Evolutionary conservation across 2,113 vertebrate species (phyloP), one percentile per base, ranked within the genome.

Genomic region (Dromas ardeola): DNA sequence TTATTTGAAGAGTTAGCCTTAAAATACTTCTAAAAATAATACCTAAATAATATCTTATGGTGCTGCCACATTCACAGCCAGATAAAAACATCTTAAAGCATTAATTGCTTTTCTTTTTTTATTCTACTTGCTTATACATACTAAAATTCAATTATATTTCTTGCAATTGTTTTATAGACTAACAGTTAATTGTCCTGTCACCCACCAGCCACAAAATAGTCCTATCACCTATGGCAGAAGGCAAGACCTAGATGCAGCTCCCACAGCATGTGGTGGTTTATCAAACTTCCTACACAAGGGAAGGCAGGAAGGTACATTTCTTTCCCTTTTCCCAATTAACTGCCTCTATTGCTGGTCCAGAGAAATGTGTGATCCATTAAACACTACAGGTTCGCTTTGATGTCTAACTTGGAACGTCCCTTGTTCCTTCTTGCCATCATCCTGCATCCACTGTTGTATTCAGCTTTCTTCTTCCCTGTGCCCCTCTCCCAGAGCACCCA

Each of bases 401-500:
- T 43, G 43, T 52, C 82, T 73, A 86, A 81, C 38, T 88, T 15
- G 8, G 49, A 67, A 73, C 32, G 91, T 16, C 23, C 34, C 22
- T 61, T 21, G 9, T 2, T 83, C 21, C 45, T 62, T 18, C 36
- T 73, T 3, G 4, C 27, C 59, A 38, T 42, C 40, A 49, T 26
- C 25, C 71, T 56, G 13, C 9, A 59, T 26, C 43, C 1, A 0
- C 21, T 53, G 19, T 3, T 1, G 0, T 49, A 34, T 6, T n/a
- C 38, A 2, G 30, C 6, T 59, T 55, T 66, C n/a, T 55, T 86
- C 71, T 81, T 59, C 38, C 18, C 50, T 47, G 38, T 5, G 49
- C 13, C 42, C 32, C n/a, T 92, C 43, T 62, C 22, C 61, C 38
- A 56, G 19, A 17, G 52, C 26, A 79, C 4, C 17, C 26, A 30